Conservation (phyloP, 2,888 invertebrate species). For the Synanthedon andrenaeformis region DNA sequence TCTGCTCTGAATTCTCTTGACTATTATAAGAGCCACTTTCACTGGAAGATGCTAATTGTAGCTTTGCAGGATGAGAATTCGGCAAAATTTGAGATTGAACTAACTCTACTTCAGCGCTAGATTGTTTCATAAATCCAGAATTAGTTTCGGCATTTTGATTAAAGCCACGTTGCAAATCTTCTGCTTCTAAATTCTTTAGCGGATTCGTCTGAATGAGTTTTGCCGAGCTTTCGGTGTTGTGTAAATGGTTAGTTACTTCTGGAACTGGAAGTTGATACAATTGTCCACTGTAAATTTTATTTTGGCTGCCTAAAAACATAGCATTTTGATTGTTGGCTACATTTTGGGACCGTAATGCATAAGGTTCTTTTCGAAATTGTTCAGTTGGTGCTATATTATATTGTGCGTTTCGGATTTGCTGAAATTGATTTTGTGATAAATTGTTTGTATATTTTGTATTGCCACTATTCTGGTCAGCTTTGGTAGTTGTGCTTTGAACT, state of each 20-base stretch:
- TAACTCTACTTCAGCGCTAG: constrained; percentile 34
- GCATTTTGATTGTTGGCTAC: constrained; percentile 13
- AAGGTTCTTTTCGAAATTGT: constrained; percentile 9
- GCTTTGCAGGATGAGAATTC: constrained; percentile 22
- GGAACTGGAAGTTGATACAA: constrained; percentile 55
- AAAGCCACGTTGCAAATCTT: constrained; percentile 10
- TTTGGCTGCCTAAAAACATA: constrained; percentile 15
- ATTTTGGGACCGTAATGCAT: constrained; percentile 22
- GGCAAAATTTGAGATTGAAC: constrained; percentile 35
- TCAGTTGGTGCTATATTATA: constrained; percentile 13
- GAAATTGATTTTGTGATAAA: constrained; percentile 14
- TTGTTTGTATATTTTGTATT: constrained; percentile 14
- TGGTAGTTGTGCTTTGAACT: constrained; percentile 14
- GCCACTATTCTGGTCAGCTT: constrained; percentile 16
- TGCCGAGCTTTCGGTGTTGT: constrained; percentile 32
- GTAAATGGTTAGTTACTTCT: constrained; percentile 48
- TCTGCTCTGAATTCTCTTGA: constrained; percentile 24
- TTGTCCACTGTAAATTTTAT: constrained; percentile 54
- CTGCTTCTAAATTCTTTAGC: constrained; percentile 16
- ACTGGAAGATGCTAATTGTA: constrained; percentile 26
- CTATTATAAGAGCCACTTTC: constrained; percentile 24
- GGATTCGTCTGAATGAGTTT: constrained; percentile 18
- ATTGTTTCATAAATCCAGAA: constrained; percentile 17
- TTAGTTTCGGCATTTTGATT: constrained; percentile 15
- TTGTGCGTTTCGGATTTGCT: constrained; percentile 20